A percentile compares a stretch with the other conserved stretches of the same genome.
These are phyloP conservation scores for Eilema depressum DNA, from an alignment of 2,888 invertebrate species.

Conservation along the genomic window DNA sequence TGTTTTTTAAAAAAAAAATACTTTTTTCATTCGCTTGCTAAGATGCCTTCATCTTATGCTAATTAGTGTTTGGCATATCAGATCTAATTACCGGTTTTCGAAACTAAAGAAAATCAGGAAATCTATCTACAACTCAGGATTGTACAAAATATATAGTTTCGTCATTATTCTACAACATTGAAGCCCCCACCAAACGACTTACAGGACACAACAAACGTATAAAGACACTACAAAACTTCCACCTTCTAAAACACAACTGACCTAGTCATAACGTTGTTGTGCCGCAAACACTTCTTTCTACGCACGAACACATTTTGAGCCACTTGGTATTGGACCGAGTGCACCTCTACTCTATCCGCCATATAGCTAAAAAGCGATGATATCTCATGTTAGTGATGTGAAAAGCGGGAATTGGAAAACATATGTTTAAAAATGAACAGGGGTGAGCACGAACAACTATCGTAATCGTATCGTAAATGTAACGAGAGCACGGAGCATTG, in stretches of 20 bases:
- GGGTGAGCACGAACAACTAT: too few relatives aligned
- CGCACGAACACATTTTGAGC: constrained; percentile 75
- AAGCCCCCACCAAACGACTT: constrained; percentile 9
- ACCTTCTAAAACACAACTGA: constrained; percentile 62
- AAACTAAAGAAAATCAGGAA: not conserved
- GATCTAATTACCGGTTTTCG: too few relatives aligned
- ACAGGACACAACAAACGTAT: constrained; percentile 24
- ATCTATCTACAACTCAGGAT: not conserved
- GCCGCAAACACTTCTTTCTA: constrained; percentile 79
- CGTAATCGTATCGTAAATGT: too few relatives aligned
- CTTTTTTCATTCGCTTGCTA: too few relatives aligned
- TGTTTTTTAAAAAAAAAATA: too few relatives aligned
- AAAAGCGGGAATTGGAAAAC: constrained; percentile 17
- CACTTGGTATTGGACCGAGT: constrained; percentile 81
- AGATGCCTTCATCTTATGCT: too few relatives aligned
- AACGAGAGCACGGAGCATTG: too few relatives aligned
- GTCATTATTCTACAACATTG: constrained; percentile 3
- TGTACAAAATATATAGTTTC: not conserved
- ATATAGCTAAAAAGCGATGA: constrained; percentile 78
- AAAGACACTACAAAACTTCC: constrained; percentile 38
- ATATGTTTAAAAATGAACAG: not conserved
- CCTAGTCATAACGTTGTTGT: constrained; percentile 84
- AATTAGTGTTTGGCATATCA: too few relatives aligned
- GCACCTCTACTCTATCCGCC: constrained; percentile 81
- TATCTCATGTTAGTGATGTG: constrained; percentile 48